phyloP scores from a whole-genome alignment of 2,113 vertebrate genomes.

The Odontesthes bonariensis region DNA sequence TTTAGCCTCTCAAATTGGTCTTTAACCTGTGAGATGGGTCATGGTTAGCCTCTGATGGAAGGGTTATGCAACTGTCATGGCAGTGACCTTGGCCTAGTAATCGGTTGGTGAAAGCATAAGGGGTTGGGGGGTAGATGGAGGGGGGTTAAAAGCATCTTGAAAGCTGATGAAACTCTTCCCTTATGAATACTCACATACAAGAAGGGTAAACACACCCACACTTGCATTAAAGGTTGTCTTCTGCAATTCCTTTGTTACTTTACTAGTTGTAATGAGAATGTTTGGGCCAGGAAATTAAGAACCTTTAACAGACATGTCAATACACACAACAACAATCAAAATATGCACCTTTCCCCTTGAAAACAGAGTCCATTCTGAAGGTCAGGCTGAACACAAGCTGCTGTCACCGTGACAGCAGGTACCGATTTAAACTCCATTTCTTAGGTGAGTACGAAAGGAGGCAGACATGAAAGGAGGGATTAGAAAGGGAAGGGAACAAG shows the following conservation, averaged over 20 bases:
- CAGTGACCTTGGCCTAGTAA: conserved; percentile 68
- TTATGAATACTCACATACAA: conserved; percentile 30
- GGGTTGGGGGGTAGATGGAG: conserved; percentile 12
- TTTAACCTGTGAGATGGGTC: conserved; percentile 67
- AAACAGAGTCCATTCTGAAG: conserved; percentile 62
- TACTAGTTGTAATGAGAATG: conserved; percentile 15
- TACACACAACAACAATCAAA: conserved; percentile 21
- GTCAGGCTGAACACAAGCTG: conserved; percentile 72
- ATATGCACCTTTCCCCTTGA: conserved; percentile 8
- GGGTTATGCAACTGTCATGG: conserved; percentile 77
- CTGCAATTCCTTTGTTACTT: conserved; percentile 15
- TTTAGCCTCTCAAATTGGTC: conserved; percentile 65
- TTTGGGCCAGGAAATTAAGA: neutral
- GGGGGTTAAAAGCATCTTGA: conserved; percentile 66
- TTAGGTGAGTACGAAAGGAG: conserved; percentile 55
- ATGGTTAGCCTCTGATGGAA: conserved; percentile 60
- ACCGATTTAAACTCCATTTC: conserved; percentile 77
- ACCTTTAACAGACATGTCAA: conserved; percentile 23
- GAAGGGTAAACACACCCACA: conserved; percentile 4
- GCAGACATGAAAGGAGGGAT: conserved; percentile 36
- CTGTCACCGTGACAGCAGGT: conserved; percentile 79
- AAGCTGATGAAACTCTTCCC: conserved; percentile 48
- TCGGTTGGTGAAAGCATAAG: conserved; percentile 40
- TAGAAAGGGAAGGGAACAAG: conserved; percentile 18
- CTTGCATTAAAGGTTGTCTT: neutral